Evolutionary conservation across 2,888 invertebrate species (phyloP).

Genomic region (Cephonodes hylas): DNA sequence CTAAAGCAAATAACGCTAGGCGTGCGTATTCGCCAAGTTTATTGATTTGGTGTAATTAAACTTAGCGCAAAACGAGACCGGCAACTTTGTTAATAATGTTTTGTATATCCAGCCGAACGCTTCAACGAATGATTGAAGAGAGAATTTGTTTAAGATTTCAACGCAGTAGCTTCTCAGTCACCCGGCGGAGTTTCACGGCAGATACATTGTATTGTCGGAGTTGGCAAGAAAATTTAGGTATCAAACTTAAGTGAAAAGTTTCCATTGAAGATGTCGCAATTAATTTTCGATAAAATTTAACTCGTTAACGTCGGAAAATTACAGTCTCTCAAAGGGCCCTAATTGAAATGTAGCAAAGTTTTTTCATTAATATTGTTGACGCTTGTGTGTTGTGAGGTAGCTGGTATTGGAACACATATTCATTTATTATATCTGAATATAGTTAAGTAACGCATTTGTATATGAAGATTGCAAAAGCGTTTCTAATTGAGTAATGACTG

Average conservation of each 20-base stretch:
- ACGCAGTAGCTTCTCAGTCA: slow-evolving; percentile 50
- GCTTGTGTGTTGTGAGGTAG: slow-evolving; percentile 34
- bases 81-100: slow-evolving; percentile 52
- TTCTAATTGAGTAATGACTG: too few relatives aligned
- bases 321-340: slow-evolving; percentile 66
- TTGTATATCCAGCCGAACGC: slow-evolving; percentile 41
- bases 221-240: slow-evolving; percentile 67
- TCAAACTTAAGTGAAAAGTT: slow-evolving; percentile 70
- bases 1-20: slow-evolving; percentile 24
- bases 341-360: slow-evolving; percentile 74
- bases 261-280: slow-evolving; percentile 79
- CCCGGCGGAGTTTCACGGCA: slow-evolving; percentile 41
- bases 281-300: slow-evolving; percentile 80
- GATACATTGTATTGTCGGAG: slow-evolving; percentile 66
- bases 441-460: too few relatives aligned
- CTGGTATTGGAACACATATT: neutral
- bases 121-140: slow-evolving; percentile 46
- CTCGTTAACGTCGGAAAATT: slow-evolving; percentile 77
- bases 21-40: slow-evolving; percentile 25
- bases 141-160: slow-evolving; percentile 54
- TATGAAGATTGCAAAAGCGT: too few relatives aligned
- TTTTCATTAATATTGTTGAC: slow-evolving; percentile 64
- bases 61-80: slow-evolving; percentile 35
- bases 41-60: slow-evolving; percentile 45
- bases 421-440: neutral